Base-by-base conservation (phyloP, 2,888 invertebrate genomes). In the Stomorhina lunata region DNA sequence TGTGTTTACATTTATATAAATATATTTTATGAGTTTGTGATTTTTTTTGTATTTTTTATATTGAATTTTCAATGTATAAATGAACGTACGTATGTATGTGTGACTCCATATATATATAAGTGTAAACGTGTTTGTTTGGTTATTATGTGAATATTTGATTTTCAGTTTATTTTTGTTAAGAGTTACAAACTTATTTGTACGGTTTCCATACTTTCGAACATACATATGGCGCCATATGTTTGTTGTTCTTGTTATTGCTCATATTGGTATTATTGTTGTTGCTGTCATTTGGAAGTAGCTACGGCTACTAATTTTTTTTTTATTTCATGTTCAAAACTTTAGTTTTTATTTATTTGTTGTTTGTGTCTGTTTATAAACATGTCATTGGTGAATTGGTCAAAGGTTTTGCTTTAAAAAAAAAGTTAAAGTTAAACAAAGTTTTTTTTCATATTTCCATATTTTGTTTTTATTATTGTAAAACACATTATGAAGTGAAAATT, bases 321-420 rank as follows among this genome's bases (percentile, higher is more conserved):
- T 37, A 53, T 17, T 75, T 45, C 57, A 32, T 34, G 4, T 20
- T 37, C 9, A 65, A 75, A 66, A 55, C 17, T 66, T 57, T 68
- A 20, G 45, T 68, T 69, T 40, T 72, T 9, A 48, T n/a, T 25
- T 71, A 57, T 73, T 50, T 69, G 17, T 34, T 75, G 59, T 66
- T 80, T 53, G 32, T 69, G 65, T 78, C 53, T 77, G 71, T 73
- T 80, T 61, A 71, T 76, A 76, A 80, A 78, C 80, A 77, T 81
- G 81, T 81, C 81, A 81, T 63, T 81, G 81, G 78, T 63, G 81
- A 75, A 75, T 68, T 81, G 81, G 81, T 81, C 81, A 81, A 81
- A 81, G 81, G 81, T 81, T 81, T 78, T 73, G 68, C 69, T 66
- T 66, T 25, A 57, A 37, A 57, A 63, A 59, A 48, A 69, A 63